These are phyloP conservation scores for Drosophila mimetica DNA, from an alignment of 2,888 invertebrate species.

Conservation along the genomic window DNA sequence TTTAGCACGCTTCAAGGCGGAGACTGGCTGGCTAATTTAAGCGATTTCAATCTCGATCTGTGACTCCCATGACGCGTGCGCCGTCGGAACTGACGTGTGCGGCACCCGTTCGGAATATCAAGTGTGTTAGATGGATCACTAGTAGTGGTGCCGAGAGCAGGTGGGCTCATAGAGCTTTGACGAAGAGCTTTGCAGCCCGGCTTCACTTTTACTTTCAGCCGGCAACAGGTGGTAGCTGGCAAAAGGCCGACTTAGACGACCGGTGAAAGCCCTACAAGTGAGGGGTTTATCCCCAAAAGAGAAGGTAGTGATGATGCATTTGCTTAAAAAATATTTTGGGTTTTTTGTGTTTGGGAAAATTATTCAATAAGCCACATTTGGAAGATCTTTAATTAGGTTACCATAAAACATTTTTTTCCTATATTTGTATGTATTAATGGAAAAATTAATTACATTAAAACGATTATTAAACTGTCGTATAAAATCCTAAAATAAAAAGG, in stretches of 20 bases:
- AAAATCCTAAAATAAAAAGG: too few relatives aligned
- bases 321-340: neutral
- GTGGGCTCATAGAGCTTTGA: slow-evolving; percentile 40
- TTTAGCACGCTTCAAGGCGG: slow-evolving; percentile 19
- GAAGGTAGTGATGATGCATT: neutral
- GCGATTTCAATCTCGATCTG: neutral
- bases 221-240: slow-evolving; percentile 31
- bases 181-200: slow-evolving; percentile 29
- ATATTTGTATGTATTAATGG: too few relatives aligned
- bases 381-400: too few relatives aligned
- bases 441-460: too few relatives aligned
- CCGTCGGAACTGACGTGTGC: slow-evolving; percentile 41
- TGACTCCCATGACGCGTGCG: slow-evolving; percentile 61
- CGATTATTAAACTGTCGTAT: too few relatives aligned
- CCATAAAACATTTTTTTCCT: too few relatives aligned
- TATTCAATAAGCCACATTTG: too few relatives aligned
- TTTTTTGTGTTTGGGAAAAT: neutral
- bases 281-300: neutral
- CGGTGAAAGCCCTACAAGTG: neutral
- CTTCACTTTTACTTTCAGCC: slow-evolving; percentile 57
- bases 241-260: neutral
- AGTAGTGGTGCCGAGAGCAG: slow-evolving; percentile 14
- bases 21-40: neutral
- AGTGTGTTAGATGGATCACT: slow-evolving; percentile 8
- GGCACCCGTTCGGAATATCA: slow-evolving; percentile 19